Evolutionary conservation across 1,140 invertebrate genomes (phyloP).

Genomic region (Drosophila pectinifera): DNA sequence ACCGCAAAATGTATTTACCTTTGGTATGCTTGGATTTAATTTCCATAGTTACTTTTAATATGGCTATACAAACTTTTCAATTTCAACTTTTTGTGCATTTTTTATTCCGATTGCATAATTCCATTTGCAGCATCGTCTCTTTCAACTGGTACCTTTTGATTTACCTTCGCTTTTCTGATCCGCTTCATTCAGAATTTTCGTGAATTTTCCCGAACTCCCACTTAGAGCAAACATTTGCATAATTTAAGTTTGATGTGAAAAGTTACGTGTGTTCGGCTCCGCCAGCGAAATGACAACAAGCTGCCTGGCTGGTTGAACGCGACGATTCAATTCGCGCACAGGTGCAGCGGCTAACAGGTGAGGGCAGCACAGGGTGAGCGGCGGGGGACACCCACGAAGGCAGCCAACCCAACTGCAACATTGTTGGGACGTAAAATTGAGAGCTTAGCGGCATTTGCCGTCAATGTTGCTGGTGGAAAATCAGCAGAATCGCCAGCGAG

Average conservation of each 20-base stretch:
- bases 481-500: conserved; percentile 16
- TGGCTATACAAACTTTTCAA: conserved; percentile 26
- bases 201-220: conserved; percentile 12
- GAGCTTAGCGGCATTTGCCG: conserved; percentile 28
- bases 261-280: conserved; percentile 33
- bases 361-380: conserved; percentile 2
- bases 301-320: conserved; percentile 30
- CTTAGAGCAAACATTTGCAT: conserved; percentile 47
- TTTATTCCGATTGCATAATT: conserved; percentile 13
- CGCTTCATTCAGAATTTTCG: conserved; percentile 2
- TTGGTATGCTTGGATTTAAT: conserved; percentile 5
- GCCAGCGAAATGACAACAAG: conserved; percentile 37
- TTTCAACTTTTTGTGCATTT: conserved; percentile 18
- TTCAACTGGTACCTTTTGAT: conserved; percentile 27
- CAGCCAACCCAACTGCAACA: conserved; percentile 52
- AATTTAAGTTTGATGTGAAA: conserved; percentile 52
- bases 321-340: conserved; percentile 34
- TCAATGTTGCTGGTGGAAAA: conserved; percentile 45
- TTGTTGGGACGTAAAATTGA: conserved; percentile 51
- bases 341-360: conserved; percentile 19
- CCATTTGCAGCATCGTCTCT: conserved; percentile 5
- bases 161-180: conserved; percentile 9
- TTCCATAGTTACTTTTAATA: conserved; percentile 10
- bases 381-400: conserved; percentile 2
- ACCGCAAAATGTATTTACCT: background rate